Base-by-base conservation (phyloP, 2,797 vertebrate genomes). In the Tamandua tetradactyla region DNA sequence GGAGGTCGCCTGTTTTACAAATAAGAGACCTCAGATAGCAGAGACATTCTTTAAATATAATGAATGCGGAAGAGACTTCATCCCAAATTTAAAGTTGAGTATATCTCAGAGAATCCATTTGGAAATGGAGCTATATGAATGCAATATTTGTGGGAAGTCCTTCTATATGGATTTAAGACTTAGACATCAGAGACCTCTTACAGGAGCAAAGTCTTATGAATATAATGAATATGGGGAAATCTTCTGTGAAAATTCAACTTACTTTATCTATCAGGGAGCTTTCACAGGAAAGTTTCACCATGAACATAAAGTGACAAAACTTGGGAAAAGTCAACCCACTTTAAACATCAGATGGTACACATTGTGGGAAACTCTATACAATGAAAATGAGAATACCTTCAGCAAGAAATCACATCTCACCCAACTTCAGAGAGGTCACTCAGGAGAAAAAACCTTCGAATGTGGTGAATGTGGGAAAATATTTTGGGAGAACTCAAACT, bases 381-480 rank as follows among this genome's bases (percentile, higher is more conserved):
- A 49, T 62, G 87, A 89, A 94, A 97, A 93, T 57, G 82, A 94
- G 76, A 97, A 92, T 89, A 61, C 80, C 59, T 97, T 97, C 64
- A 97, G 87, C 62, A 97, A 97, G 84, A 97, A 97, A 72, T 92
- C 96, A 80, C 96, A 96, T 79, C 83, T 96, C 7, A 95, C 95
- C 17, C 96, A 97, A 15, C 93, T 96, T 94, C 94, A 96, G 32
- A 97, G 97, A 93, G 62, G 81, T 87, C 97, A 97, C 61, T 94
- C 94, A 40, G 96, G 97, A 83, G 97, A 97, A 86, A 98, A 97
- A 85, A 96, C 94, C 0, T 98, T 97, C 30, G 96, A 96, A 71
- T 98, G 97, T 93, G 74, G 91, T n/a, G 96, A 97, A 42, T 98
- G 97, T 96, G 97, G 97, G 47, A 98, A 97, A 93, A 95, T 93